These are phyloP conservation scores for Hemibagrus wyckioides DNA, from an alignment of 2,113 vertebrate species.

Conservation along the genomic window DNA sequence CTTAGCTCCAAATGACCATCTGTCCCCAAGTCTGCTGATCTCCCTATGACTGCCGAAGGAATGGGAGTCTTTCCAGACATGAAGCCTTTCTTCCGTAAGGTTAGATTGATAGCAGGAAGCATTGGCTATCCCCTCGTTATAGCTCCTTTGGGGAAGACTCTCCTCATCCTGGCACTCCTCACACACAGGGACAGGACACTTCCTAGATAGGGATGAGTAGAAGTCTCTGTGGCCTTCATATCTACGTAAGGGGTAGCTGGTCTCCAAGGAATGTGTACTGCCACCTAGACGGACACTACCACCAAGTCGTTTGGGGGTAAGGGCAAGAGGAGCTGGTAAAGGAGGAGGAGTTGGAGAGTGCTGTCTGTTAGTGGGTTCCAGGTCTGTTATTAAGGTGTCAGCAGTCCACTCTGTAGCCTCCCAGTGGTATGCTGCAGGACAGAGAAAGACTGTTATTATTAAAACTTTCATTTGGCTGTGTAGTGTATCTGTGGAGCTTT, in stretches of 20 bases:
- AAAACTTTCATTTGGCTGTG: neutral
- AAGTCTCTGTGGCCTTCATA: constrained; percentile 66
- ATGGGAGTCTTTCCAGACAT: constrained; percentile 58
- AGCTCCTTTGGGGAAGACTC: constrained; percentile 75
- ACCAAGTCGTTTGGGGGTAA: neutral
- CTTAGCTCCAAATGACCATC: constrained; percentile 67
- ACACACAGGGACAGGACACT: constrained; percentile 78
- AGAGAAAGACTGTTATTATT: constrained; percentile 26
- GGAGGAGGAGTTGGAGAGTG: constrained; percentile 78
- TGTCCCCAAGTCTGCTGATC: constrained; percentile 69
- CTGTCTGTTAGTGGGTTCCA: constrained; percentile 76
- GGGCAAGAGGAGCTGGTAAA: constrained; percentile 40
- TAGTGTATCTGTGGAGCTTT: neutral
- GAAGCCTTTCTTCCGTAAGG: constrained; percentile 62
- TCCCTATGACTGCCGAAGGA: constrained; percentile 61
- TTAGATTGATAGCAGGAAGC: constrained; percentile 17
- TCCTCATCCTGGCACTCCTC: constrained; percentile 79
- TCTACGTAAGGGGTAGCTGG: constrained; percentile 62
- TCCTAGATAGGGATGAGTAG: constrained; percentile 63
- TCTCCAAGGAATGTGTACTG: constrained; percentile 68
- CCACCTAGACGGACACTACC: constrained; percentile 43
- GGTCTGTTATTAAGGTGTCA: constrained; percentile 75
- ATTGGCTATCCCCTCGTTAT: constrained; percentile 36
- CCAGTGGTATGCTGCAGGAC: constrained; percentile 83
- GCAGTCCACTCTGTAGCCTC: constrained; percentile 91